Base-by-base conservation (phyloP, 2,113 vertebrate species). In the Epinephelus lanceolatus region DNA sequence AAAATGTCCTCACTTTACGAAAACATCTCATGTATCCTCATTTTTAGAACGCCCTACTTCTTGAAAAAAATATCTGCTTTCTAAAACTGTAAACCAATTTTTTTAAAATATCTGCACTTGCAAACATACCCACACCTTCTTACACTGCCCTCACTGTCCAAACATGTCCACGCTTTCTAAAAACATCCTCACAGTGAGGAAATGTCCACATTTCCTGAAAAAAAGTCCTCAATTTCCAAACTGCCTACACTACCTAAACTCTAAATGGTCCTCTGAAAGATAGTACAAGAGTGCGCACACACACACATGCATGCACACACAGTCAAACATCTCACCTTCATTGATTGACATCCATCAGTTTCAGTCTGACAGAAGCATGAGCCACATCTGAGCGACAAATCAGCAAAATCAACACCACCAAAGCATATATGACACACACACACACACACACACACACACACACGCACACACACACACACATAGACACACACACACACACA, bases 261-360 rank as follows among this genome's bases (percentile, higher is more conserved):
- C 19, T 15, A 10, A 15, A 5, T 33, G 1, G 27, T 57, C n/a
- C n/a, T 33, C 40, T 1, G 6, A 49, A 17, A 74, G 10, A 42
- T 0, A 30, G 19, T 3, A 60, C 13, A 19, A 45, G 12, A 73
- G 2, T 5, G 4, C 30, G 4, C 60, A 18, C 23, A 67, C 42
- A 37, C 60, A 57, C 5, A 23, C 21, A 21, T 21, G 61, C 33
- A 42, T 6, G 7, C 17, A 21, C 52, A 21, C 18, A 45, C 11
- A 11, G 9, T 45, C 5, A 18, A 5, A 60, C 74, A 1, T 25
- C 72, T 11, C 81, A 87, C 83, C 82, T 81, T 87, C 83, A 88
- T 78, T 2, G 85, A 71, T 12, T 1, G 55, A 71, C 56, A 40
- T 61, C 78, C 81, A 56, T 79, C 77, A 17, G 52, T 63, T 40